A percentile compares a stretch with the other conserved stretches of the same genome.
Evolutionary conservation across 1,140 invertebrate genomes (phyloP).

Genomic region (Caerostris darwini): DNA sequence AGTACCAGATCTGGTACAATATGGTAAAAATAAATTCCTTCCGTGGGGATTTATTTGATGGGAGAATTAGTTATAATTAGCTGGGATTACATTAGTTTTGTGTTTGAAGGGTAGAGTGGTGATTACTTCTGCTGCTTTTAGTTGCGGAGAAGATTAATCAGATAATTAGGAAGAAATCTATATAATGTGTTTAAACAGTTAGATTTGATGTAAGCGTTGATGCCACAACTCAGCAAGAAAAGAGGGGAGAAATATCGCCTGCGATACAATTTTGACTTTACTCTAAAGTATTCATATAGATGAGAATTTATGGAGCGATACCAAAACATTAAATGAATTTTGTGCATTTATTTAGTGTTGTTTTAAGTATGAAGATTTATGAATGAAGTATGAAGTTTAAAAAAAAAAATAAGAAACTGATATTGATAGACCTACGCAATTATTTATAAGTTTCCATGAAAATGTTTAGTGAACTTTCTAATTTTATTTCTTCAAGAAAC

Average conservation of each 20-base stretch:
- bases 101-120: neutral
- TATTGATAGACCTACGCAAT: no score
- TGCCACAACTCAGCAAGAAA: neutral
- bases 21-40: neutral
- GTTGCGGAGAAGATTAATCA: neutral
- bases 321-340: neutral
- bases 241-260: neutral
- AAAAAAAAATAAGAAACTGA: no score
- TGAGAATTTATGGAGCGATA: neutral
- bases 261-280: neutral
- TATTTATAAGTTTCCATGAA: no score
- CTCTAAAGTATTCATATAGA: neutral
- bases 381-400: no score
- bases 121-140: neutral
- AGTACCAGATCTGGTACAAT: neutral
- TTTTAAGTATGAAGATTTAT: no score
- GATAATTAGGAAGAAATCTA: neutral
- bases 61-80: slow-evolving; percentile 1
- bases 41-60: neutral
- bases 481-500: no score
- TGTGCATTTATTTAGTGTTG: no score
- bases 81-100: neutral
- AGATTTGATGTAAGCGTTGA: neutral
- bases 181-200: slow-evolving; percentile 5
- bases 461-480: no score